Evolutionary conservation across 2,888 invertebrate species (phyloP).

Genomic region (Phaedon cochleariae): DNA sequence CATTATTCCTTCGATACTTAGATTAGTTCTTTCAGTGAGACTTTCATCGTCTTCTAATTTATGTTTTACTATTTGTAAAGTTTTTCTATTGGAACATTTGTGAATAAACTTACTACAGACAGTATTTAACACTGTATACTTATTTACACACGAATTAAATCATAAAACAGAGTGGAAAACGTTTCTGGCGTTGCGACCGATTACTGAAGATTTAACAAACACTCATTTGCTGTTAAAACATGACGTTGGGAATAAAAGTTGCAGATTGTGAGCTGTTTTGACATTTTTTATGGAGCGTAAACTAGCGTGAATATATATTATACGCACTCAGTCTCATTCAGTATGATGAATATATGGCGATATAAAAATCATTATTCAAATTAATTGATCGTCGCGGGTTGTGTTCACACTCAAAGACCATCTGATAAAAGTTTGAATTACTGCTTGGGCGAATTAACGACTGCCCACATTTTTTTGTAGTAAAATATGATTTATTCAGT

Average conservation of each 20-base stretch:
- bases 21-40: no score
- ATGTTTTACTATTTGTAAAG: no score
- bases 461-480: not conserved
- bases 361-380: slow-evolving; percentile 29
- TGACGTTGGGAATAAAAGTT: slow-evolving; percentile 34
- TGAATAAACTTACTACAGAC: no score
- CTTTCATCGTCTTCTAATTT: no score
- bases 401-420: slow-evolving; percentile 9
- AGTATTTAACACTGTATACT: no score
- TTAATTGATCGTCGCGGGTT: slow-evolving; percentile 13
- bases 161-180: no score
- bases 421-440: slow-evolving; percentile 4
- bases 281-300: slow-evolving; percentile 49
- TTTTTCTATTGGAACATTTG: no score
- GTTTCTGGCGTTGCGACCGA: no score
- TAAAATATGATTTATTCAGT: no score
- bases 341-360: slow-evolving; percentile 20
- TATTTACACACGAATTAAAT: no score
- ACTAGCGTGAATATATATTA: slow-evolving; percentile 39
- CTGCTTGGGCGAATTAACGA: not conserved
- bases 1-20: no score
- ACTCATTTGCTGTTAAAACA: slow-evolving; percentile 17
- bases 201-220: not conserved
- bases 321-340: slow-evolving; percentile 21
- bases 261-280: slow-evolving; percentile 47